Evolutionary conservation across 2,797 vertebrate genomes (phyloP).

Genomic region (Tapera naevia): DNA sequence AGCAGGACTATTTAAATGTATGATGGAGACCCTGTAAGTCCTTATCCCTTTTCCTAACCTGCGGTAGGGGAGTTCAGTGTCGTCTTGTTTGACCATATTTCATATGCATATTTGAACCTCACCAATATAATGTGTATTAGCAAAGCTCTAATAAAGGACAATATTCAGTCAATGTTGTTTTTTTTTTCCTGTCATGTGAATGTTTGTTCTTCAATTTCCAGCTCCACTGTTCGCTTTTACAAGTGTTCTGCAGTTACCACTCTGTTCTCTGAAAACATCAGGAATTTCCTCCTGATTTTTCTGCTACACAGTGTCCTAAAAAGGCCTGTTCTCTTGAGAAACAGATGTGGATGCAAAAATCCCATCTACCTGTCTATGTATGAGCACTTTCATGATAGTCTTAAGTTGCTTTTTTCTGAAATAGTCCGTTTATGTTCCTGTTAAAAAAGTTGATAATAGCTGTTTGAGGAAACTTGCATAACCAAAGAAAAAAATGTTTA

Average conservation of each 20-base stretch:
- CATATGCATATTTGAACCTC: not conserved
- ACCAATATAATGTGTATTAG: not conserved
- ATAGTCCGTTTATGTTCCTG: not conserved
- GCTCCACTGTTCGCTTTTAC: not conserved
- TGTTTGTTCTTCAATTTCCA: not conserved
- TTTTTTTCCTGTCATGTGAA: not conserved
- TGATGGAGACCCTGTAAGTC: not conserved
- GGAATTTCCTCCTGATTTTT: not conserved
- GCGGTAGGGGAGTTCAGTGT: rapidly evolving
- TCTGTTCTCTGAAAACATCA: not conserved
- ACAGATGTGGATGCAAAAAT: not conserved
- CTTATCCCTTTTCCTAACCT: not conserved
- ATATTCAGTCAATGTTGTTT: not conserved
- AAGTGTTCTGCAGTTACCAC: not conserved
- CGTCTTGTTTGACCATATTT: not conserved
- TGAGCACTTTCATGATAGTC: not conserved
- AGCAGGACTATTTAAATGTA: not conserved
- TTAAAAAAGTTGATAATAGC: not conserved
- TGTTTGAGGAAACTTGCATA: conserved; percentile 7
- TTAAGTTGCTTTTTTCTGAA: not conserved
- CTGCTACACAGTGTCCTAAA: not conserved
- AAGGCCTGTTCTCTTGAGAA: not conserved
- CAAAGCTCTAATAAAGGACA: not conserved
- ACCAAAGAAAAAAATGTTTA: not conserved
- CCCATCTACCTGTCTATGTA: not conserved